A percentile compares a stretch with the other conserved stretches of the same genome.
Conservation (phyloP, 2,113 vertebrate genomes). For the Neotragus moschatus region DNA sequence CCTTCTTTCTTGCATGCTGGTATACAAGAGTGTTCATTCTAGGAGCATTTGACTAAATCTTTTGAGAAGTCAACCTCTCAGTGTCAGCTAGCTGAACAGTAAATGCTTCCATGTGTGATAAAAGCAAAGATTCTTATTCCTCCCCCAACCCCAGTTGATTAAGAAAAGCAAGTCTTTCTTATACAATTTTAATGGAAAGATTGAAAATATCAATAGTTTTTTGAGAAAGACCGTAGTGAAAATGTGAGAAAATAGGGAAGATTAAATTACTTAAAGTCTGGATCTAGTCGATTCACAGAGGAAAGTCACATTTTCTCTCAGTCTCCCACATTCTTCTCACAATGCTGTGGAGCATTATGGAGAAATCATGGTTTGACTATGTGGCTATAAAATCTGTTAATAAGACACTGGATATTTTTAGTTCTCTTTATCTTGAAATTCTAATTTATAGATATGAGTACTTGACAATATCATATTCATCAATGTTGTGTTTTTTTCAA, state of each 20-base stretch:
- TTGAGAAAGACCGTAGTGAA: not conserved
- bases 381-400: not conserved
- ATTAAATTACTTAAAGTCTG: not conserved
- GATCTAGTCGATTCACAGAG: not conserved
- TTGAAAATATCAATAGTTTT: not conserved
- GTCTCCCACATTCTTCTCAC: not conserved
- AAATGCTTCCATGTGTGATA: constrained; percentile 16
- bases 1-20: not conserved
- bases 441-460: not conserved
- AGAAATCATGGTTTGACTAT: not conserved
- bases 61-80: not conserved
- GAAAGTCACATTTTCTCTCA: not conserved
- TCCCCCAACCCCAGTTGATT: not conserved
- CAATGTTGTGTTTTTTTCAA: not conserved
- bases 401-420: not conserved
- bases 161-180: not conserved
- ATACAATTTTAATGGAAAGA: not conserved
- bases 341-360: not conserved
- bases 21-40: not conserved
- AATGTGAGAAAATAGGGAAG: not conserved
- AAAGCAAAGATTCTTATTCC: not conserved
- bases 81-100: not conserved
- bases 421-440: not conserved
- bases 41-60: not conserved
- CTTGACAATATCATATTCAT: not conserved